phyloP scores from a whole-genome alignment of 2,113 vertebrate genomes.

The Craseonycteris thonglongyai region DNA sequence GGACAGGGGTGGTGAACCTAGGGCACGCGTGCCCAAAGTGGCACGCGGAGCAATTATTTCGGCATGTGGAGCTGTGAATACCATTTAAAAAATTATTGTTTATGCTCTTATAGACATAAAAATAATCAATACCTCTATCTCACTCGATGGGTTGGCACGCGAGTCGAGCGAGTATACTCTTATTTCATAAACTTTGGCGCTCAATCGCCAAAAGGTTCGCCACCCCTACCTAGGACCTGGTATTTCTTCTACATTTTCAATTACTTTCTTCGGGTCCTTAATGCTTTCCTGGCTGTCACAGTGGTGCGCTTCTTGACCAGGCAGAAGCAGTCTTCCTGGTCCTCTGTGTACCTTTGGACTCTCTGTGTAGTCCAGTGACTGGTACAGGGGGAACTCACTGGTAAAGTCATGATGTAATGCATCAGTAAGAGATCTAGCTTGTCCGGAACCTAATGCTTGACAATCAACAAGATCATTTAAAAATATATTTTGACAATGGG shows the following conservation, averaged over 20 bases:
- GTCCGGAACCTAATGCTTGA: not conserved
- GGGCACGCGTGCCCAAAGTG: no score
- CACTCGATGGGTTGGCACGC: no score
- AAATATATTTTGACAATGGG: not conserved
- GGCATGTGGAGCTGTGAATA: no score
- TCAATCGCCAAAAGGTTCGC: no score
- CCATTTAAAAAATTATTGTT: no score
- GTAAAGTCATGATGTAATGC: not conserved
- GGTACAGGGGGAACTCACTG: not conserved
- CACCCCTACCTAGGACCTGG: not conserved
- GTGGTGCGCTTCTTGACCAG: not conserved
- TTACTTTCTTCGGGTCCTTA: not conserved
- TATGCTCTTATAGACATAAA: no score
- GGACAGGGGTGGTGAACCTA: no score
- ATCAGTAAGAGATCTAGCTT: not conserved
- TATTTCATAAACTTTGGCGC: no score
- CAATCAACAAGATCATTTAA: not conserved
- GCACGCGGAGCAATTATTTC: no score
- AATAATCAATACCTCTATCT: no score
- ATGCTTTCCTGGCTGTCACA: not conserved
- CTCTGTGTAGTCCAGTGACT: not conserved
- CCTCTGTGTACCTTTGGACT: not conserved
- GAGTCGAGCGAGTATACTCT: no score
- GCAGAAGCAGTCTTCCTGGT: not conserved
- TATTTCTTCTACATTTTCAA: not conserved